Percentiles rank a stretch among this genome's conserved stretches.
Evolutionary conservation across 1,140 invertebrate genomes (phyloP).

Genomic region (Eubasilissa regina): DNA sequence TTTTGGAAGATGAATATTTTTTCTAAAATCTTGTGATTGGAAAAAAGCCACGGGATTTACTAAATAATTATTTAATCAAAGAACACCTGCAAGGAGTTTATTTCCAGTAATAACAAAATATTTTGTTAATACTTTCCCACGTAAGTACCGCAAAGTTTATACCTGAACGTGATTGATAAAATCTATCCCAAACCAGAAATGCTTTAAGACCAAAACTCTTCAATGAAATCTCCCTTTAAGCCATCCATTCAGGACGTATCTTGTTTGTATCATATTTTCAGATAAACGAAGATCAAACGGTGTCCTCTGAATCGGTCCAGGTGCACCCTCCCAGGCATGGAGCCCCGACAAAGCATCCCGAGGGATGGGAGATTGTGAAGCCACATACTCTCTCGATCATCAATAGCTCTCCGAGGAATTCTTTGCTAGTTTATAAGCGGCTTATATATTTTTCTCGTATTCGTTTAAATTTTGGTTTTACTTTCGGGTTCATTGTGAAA

Average conservation of each 20-base stretch:
- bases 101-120: no score
- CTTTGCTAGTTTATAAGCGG: not conserved
- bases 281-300: constrained; percentile 37
- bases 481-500: no score
- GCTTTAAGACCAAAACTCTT: constrained; percentile 23
- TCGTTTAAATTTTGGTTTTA: no score
- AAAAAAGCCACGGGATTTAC: no score
- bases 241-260: constrained; percentile 12
- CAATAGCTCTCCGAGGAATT: constrained; percentile 9
- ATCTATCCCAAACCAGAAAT: constrained; percentile 1
- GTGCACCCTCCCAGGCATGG: constrained; percentile 12
- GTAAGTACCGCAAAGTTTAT: no score
- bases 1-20: no score
- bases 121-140: no score
- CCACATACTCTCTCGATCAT: constrained; percentile 18
- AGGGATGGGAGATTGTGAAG: not conserved
- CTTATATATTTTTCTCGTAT: no score
- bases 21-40: no score
- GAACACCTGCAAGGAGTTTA: no score
- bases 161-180: not conserved
- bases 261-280: constrained; percentile 31
- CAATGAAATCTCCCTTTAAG: constrained; percentile 31
- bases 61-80: no score
- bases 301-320: constrained; percentile 18
- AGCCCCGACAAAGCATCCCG: constrained; percentile 1